Evolutionary conservation across 1,140 invertebrate genomes (phyloP).

Genomic region (Drosophila orena): DNA sequence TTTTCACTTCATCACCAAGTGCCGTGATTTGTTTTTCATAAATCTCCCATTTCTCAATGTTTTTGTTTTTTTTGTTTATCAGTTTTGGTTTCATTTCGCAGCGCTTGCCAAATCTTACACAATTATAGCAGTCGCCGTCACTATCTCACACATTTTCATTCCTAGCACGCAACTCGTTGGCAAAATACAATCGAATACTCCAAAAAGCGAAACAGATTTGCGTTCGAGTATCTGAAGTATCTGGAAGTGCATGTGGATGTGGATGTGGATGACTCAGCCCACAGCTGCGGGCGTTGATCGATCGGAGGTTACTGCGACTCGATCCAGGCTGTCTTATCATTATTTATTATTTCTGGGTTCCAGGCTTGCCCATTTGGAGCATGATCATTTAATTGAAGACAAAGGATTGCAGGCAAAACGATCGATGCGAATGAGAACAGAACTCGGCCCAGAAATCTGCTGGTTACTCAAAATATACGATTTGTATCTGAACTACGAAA

Average conservation of each 20-base stretch:
- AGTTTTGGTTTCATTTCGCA: constrained; percentile 14
- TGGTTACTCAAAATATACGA: not conserved
- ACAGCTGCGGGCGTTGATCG: constrained; percentile 34
- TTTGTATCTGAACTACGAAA: constrained; percentile 15
- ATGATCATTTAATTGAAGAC: constrained; percentile 29
- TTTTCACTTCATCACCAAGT: constrained; percentile 6
- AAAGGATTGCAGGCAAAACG: not conserved
- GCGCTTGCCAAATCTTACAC: constrained; percentile 48
- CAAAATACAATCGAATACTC: constrained; percentile 11
- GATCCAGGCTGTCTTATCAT: constrained; percentile 2
- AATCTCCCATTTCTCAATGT: constrained; percentile 35
- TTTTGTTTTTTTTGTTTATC: constrained; percentile 18
- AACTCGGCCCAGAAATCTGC: constrained; percentile 13
- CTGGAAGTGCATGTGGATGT: constrained; percentile 19
- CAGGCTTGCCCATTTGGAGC: constrained; percentile 17
- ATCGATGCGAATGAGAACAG: constrained; percentile 16
- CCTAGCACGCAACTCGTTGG: constrained; percentile 39
- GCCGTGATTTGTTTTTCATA: constrained; percentile 44
- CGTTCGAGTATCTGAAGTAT: constrained; percentile 9
- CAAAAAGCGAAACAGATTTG: constrained; percentile 38
- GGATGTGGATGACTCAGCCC: constrained; percentile 37
- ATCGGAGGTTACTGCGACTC: constrained; percentile 32
- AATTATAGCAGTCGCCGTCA: constrained; percentile 33
- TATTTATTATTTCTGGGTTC: not conserved
- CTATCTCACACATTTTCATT: constrained; percentile 54